Percentiles rank a stretch among this genome's conserved stretches.
These are phyloP conservation scores for Prietella phreatophila DNA, from an alignment of 2,113 vertebrate species.

Conservation along the genomic window DNA sequence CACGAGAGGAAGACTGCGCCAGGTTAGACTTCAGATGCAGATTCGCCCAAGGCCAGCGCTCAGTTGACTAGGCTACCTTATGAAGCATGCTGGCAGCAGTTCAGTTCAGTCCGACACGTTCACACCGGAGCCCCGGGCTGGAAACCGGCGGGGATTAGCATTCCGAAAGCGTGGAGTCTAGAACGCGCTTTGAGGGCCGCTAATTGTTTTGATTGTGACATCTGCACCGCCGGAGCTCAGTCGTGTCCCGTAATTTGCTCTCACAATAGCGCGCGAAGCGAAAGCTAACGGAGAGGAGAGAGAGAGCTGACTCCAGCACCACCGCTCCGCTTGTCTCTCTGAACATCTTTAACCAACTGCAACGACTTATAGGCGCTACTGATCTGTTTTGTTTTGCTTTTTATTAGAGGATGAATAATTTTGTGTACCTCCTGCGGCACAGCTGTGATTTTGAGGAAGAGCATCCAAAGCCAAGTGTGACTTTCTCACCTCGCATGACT, in stretches of 20 bases:
- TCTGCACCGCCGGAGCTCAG: constrained; percentile 3
- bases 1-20: background rate
- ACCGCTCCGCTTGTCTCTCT: background rate
- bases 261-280: constrained; percentile 21
- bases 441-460: constrained; percentile 8
- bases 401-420: background rate
- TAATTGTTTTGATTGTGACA: constrained; percentile 40
- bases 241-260: background rate
- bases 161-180: background rate
- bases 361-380: background rate
- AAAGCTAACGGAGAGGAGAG: background rate
- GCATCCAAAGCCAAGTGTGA: background rate
- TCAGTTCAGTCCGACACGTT: background rate
- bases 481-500: background rate
- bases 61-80: background rate
- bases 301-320: background rate
- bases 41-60: background rate
- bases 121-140: background rate
- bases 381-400: background rate
- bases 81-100: background rate
- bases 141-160: background rate
- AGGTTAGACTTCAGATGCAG: constrained; percentile 16
- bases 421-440: background rate
- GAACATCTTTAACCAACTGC: constrained; percentile 3
- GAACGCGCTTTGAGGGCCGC: constrained; percentile 20